Evolutionary conservation across 2,797 vertebrate species (phyloP).

Genomic region (Karalla daura): DNA sequence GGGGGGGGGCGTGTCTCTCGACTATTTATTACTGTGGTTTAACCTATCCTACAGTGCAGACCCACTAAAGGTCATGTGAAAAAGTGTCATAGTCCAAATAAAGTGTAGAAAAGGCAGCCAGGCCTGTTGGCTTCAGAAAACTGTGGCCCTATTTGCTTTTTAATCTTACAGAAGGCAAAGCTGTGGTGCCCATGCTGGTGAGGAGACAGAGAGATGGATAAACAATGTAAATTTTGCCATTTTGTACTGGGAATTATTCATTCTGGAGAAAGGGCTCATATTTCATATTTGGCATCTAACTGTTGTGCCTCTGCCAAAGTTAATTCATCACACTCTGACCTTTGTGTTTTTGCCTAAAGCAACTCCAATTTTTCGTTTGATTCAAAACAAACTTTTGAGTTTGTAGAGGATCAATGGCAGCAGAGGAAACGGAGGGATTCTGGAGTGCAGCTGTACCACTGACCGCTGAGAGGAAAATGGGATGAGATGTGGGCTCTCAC

Average conservation of each 20-base stretch:
- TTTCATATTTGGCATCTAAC: neutral
- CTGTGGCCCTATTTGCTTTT: neutral
- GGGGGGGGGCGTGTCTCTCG: neutral
- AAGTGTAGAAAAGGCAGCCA: slow-evolving; percentile 12
- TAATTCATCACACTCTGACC: slow-evolving; percentile 4
- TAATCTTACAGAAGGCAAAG: neutral
- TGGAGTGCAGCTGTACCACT: neutral
- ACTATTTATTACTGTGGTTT: slow-evolving; percentile 3
- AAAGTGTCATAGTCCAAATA: slow-evolving; percentile 4
- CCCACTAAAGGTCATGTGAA: slow-evolving; percentile 41
- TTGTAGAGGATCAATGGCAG: neutral
- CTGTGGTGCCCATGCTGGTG: neutral
- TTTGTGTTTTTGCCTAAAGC: slow-evolving; percentile 16
- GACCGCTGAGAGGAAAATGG: neutral
- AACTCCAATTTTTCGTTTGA: neutral
- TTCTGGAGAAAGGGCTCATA: neutral
- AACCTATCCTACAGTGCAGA: slow-evolving; percentile 26
- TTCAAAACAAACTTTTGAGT: neutral
- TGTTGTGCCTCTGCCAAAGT: slow-evolving; percentile 8
- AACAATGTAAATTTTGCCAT: neutral
- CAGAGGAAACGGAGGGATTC: neutral
- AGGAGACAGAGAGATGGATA: neutral
- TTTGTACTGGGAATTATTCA: neutral
- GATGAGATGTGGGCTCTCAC: neutral
- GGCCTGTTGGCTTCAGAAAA: slow-evolving; percentile 1